Evolutionary conservation across 92 coral and sea anemone species (phyloP).

Genomic region (Hydrozoanthus gracilis): DNA sequence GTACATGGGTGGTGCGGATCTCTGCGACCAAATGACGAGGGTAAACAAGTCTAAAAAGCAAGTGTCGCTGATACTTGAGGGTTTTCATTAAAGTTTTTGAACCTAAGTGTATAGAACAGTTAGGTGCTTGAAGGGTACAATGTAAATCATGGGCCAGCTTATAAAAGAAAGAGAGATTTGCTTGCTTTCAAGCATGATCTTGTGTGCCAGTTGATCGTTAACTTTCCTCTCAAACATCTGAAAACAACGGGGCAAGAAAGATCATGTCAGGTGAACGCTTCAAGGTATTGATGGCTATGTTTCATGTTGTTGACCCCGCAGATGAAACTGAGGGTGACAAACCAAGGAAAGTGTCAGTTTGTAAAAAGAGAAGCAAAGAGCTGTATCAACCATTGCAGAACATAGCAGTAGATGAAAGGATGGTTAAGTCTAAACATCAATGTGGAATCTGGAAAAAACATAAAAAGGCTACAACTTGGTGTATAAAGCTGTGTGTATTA

Average conservation of each 20-base stretch:
- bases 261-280: no score
- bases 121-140: conserved; percentile 21
- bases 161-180: conserved; percentile 27
- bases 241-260: not conserved
- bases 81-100: conserved; percentile 28
- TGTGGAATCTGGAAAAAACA: not conserved
- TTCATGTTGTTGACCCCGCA: no score
- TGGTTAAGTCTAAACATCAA: not conserved
- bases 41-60: conserved; percentile 61
- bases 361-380: not conserved
- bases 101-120: not conserved
- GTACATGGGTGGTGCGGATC: conserved; percentile 5
- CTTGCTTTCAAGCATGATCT: conserved; percentile 1
- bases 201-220: conserved; percentile 20
- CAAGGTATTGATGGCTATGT: no score
- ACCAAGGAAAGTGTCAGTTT: no score
- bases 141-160: not conserved
- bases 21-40: no score
- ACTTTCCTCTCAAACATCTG: conserved; percentile 17
- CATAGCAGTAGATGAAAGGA: not conserved
- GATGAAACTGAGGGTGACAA: no score
- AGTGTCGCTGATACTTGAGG: conserved; percentile 41
- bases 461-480: not conserved
- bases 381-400: not conserved
- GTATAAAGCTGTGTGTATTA: not conserved